Evolutionary conservation across 2,888 invertebrate genomes (phyloP).

Genomic region (Corbicula japonica): DNA sequence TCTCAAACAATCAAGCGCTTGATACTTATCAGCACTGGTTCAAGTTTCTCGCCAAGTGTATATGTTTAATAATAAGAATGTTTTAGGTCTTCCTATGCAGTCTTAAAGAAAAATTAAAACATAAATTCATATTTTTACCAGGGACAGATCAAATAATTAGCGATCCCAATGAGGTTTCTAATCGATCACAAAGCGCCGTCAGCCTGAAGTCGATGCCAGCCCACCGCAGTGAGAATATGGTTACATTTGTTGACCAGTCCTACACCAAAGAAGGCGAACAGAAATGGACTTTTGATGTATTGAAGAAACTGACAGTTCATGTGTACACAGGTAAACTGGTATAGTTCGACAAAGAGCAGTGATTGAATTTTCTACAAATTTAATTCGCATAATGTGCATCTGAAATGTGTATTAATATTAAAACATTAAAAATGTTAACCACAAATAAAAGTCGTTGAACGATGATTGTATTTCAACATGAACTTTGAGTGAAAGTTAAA

Average conservation of each 20-base stretch:
- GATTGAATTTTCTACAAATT: background rate
- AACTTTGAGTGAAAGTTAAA: background rate
- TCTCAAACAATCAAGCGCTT: no score
- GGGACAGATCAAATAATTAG: slow-evolving; percentile 10
- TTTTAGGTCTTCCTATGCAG: no score
- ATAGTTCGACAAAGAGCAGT: no score
- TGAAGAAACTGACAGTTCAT: slow-evolving; percentile 55
- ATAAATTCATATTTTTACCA: no score
- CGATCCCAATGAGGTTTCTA: slow-evolving; percentile 31
- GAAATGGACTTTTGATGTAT: slow-evolving; percentile 58
- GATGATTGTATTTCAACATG: background rate
- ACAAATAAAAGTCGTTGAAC: background rate
- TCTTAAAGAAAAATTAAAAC: no score
- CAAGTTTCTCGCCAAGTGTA: no score
- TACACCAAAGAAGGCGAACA: slow-evolving; percentile 57
- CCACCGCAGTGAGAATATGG: slow-evolving; percentile 63
- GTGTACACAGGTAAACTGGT: slow-evolving; percentile 65
- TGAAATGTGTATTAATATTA: no score
- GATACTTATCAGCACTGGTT: no score
- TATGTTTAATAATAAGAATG: no score
- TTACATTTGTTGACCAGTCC: slow-evolving; percentile 59
- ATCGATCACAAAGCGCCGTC: slow-evolving; percentile 53
- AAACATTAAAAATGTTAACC: no score
- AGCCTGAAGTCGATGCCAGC: slow-evolving; percentile 46
- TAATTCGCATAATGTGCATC: background rate